Evolutionary conservation across 2,113 vertebrate species (phyloP).

Genomic region (Silurus glanis): DNA sequence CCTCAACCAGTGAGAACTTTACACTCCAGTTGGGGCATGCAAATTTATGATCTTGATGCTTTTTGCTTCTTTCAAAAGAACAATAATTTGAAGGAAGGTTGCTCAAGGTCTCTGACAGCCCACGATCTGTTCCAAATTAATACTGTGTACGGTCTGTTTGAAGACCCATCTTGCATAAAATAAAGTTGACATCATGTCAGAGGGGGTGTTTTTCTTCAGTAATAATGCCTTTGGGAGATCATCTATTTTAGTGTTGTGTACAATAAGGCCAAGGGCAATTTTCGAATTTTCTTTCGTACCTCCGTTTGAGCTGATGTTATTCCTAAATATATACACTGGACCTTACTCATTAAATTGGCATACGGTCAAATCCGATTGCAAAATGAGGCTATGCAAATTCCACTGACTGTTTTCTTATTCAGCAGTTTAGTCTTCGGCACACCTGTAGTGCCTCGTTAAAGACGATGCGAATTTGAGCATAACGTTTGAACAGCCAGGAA

Average conservation of each 20-base stretch:
- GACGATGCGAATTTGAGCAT: neutral
- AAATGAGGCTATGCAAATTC: constrained; percentile 14
- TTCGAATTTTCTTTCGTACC: neutral
- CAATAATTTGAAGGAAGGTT: constrained; percentile 3
- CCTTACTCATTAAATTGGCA: constrained; percentile 4
- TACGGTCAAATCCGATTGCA: neutral
- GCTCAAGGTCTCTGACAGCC: constrained; percentile 19
- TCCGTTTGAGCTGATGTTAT: neutral
- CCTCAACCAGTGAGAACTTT: neutral
- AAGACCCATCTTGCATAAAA: constrained; percentile 13
- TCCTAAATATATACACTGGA: neutral
- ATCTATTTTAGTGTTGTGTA: constrained; percentile 19
- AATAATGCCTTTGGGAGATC: constrained; percentile 33
- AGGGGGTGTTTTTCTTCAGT: constrained; percentile 8
- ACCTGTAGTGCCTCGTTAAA: neutral
- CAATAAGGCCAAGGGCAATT: constrained; percentile 8
- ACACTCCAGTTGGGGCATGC: neutral
- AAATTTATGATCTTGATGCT: neutral
- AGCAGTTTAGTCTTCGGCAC: neutral
- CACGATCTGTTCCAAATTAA: constrained; percentile 4
- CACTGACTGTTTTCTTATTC: neutral
- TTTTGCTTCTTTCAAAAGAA: constrained; percentile 13
- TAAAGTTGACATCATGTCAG: constrained; percentile 24
- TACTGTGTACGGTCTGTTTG: constrained; percentile 7
- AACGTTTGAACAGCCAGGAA: neutral